Percentiles rank a stretch among this genome's conserved stretches.
phyloP scores from a whole-genome alignment of 2,888 invertebrate genomes.

The Papilio elwesi region DNA sequence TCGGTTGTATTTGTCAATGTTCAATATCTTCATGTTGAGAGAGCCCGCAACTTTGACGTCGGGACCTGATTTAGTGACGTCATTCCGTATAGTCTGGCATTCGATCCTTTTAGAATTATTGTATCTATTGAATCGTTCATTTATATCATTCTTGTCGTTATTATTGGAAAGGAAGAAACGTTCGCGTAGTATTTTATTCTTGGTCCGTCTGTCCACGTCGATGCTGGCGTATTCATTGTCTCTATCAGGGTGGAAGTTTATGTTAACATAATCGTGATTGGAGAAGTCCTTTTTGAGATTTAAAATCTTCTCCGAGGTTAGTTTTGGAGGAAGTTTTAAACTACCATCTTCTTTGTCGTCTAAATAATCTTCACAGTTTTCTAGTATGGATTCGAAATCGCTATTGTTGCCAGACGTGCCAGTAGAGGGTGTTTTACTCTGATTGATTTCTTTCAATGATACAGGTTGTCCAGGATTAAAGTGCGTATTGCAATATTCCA shows the following conservation, averaged over 20 bases:
- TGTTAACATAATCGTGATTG: slow-evolving; percentile 71
- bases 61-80: slow-evolving; percentile 69
- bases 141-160: slow-evolving; percentile 68
- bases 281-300: slow-evolving; percentile 78
- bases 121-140: slow-evolving; percentile 65
- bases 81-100: slow-evolving; percentile 75
- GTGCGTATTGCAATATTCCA: slow-evolving; percentile 71
- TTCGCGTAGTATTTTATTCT: slow-evolving; percentile 72
- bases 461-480: slow-evolving; percentile 50
- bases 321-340: slow-evolving; percentile 68
- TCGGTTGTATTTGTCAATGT: slow-evolving; percentile 73
- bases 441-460: slow-evolving; percentile 52
- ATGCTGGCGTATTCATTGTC: slow-evolving; percentile 49
- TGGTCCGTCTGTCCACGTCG: slow-evolving; percentile 57
- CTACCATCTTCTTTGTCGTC: slow-evolving; percentile 47
- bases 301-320: slow-evolving; percentile 70
- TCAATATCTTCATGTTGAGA: slow-evolving; percentile 73
- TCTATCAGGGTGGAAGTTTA: slow-evolving; percentile 57
- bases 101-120: slow-evolving; percentile 72
- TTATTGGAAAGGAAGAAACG: slow-evolving; percentile 65
- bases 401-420: slow-evolving; percentile 44
- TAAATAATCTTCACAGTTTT: slow-evolving; percentile 61
- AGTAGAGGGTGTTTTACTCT: slow-evolving; percentile 44
- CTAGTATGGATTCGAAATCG: slow-evolving; percentile 59
- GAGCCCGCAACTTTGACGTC: slow-evolving; percentile 72